Base-by-base conservation (phyloP, 2,888 invertebrate species). In the Hofmannophila pseudospretella region DNA sequence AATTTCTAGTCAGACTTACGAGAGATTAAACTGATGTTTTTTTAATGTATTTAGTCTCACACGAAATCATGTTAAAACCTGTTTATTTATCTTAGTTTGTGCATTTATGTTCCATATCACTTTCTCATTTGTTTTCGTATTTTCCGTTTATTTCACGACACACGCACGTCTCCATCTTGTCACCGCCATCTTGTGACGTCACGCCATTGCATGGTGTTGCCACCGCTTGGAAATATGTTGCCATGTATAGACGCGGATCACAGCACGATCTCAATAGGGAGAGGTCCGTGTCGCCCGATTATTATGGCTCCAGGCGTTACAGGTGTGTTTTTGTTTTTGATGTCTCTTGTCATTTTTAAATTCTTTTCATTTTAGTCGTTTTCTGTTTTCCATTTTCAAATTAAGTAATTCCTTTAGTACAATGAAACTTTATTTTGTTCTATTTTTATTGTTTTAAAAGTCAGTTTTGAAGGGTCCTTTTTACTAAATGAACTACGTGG, bases 211-310 rank as follows among this genome's bases (percentile, higher is more conserved):
- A 84, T 79, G 80, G 70, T 74, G 67, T 73, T 54, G 36, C 60
- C 48, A 36, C 60, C 49, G 62, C 58, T 64, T 58, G 45, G n/a
- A n/a, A n/a, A n/a, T n/a, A n/a, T 64, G 55, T 60, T 60, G 58
- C 56, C 54, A 59, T 51, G 38, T 46, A 42, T 75, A 93, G 93
- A 66, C 92, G 92, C 69, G 92, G 93, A 61, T 92, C 92, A 50
- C 92, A 91, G 84, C 92, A 92, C 88, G 93, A 93, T 75, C 88
- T 93, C 57, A 71, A 84, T 67, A 87, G 91, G 55, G 88, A 88
- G 52, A 84, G 90, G 58, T 93, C 93, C 59, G 89, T 90, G 54
- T 93, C 93, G 59, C 93, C 93, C 47, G 94, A 93, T 75, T 90
- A 88, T 67, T 90, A 90, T 59, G 90, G 91, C 69, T 86, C 90